These are phyloP conservation scores for Scaptomyza polygonia DNA, from an alignment of 2,888 invertebrate species.

Conservation along the genomic window DNA sequence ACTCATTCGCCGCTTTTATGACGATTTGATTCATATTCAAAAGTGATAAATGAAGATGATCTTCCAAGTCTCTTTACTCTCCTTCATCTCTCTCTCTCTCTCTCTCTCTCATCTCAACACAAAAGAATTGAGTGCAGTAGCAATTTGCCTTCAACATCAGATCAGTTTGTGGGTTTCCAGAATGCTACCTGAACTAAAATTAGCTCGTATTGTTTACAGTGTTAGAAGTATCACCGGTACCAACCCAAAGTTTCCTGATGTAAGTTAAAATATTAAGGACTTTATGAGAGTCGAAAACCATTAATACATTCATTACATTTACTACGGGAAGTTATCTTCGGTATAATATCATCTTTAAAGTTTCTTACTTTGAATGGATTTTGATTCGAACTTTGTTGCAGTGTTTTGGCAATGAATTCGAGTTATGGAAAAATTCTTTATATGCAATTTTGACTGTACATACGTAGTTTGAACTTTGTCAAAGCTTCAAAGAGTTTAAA, in stretches of 20 bases:
- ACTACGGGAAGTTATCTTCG: no score
- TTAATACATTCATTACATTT: no score
- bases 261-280: background rate
- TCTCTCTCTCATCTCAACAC: background rate
- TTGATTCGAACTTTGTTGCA: no score
- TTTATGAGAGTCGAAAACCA: no score
- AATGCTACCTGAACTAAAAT: slow-evolving; percentile 58
- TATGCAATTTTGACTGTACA: no score
- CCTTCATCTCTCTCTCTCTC: background rate
- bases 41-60: slow-evolving; percentile 79
- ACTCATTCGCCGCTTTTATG: slow-evolving; percentile 64
- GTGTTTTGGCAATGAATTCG: no score
- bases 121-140: slow-evolving; percentile 59
- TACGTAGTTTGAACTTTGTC: no score
- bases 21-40: slow-evolving; percentile 79
- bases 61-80: slow-evolving; percentile 14
- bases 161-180: background rate
- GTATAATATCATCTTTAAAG: no score
- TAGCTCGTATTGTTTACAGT: slow-evolving; percentile 2
- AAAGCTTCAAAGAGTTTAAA: no score
- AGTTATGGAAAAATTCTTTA: no score
- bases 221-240: background rate
- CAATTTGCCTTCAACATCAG: slow-evolving; percentile 49
- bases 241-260: background rate
- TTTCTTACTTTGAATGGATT: no score